Conservation (phyloP, 2,888 invertebrate species). For the Drosophila subsilvestris region DNA sequence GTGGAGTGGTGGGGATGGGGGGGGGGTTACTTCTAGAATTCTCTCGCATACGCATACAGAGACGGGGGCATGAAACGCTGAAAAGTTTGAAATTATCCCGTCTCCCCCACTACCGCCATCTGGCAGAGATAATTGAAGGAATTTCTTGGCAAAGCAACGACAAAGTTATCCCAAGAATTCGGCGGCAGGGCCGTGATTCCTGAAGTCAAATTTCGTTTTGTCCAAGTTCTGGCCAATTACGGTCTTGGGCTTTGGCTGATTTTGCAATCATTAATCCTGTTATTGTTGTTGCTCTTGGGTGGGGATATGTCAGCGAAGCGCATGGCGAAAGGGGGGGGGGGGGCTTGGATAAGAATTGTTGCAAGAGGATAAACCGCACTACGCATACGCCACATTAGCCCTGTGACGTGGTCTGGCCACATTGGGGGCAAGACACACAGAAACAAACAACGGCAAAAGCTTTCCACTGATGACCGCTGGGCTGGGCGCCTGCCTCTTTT, state of each 20-base stretch:
- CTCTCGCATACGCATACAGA: not conserved
- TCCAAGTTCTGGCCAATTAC: not conserved
- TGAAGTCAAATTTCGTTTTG: not conserved
- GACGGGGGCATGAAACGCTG: not conserved
- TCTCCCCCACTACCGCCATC: not conserved
- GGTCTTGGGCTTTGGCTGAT: not conserved
- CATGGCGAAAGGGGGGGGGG: too few relatives aligned
- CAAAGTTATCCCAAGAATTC: not conserved
- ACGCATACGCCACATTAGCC: constrained; percentile 68
- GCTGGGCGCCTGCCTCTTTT: constrained; percentile 1
- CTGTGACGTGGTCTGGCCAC: constrained; percentile 65
- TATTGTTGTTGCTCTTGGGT: not conserved
- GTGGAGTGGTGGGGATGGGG: not conserved
- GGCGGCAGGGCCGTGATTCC: not conserved
- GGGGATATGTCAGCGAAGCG: too few relatives aligned
- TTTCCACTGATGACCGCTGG: constrained; percentile 12
- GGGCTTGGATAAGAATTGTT: not conserved
- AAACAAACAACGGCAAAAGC: constrained; percentile 45
- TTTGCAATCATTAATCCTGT: constrained; percentile 2
- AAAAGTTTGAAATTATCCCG: constrained; percentile 9
- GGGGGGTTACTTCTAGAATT: not conserved
- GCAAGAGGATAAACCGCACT: constrained; percentile 48
- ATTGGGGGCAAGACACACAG: constrained; percentile 29
- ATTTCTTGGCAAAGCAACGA: constrained; percentile 12
- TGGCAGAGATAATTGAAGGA: constrained; percentile 13